Evolutionary conservation across 2,888 invertebrate genomes (phyloP).

Genomic region (Oscheius sp.): DNA sequence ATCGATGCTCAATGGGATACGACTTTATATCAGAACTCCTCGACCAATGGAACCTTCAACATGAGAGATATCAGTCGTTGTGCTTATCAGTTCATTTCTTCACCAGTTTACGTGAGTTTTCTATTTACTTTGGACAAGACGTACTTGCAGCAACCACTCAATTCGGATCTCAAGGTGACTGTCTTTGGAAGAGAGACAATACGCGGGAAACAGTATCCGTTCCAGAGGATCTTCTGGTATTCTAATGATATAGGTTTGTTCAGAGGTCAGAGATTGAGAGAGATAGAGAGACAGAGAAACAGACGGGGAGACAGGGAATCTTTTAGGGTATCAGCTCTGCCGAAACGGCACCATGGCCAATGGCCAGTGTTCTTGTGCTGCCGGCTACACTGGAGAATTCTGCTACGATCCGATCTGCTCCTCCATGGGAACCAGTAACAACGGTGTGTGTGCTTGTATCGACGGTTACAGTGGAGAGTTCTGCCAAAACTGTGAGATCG

Average conservation of each 20-base stretch:
- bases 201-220: background rate
- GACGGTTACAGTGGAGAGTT: background rate
- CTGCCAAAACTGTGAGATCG: background rate
- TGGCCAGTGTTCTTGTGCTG: constrained; percentile 2
- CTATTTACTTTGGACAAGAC: background rate
- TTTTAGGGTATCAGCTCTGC: too few relatives aligned
- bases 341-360: background rate
- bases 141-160: background rate
- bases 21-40: background rate
- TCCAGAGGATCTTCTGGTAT: constrained; percentile 17
- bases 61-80: background rate
- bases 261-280: background rate
- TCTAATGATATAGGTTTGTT: background rate
- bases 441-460: background rate
- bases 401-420: constrained; percentile 4
- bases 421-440: background rate
- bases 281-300: background rate
- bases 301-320: too few relatives aligned
- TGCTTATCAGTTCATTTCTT: constrained; percentile 5
- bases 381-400: constrained; percentile 13
- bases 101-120: background rate
- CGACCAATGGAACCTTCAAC: background rate
- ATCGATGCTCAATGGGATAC: background rate
- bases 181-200: background rate
- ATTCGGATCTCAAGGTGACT: background rate